Conservation (phyloP, 2,888 invertebrate genomes). For the Allacma fusca region DNA sequence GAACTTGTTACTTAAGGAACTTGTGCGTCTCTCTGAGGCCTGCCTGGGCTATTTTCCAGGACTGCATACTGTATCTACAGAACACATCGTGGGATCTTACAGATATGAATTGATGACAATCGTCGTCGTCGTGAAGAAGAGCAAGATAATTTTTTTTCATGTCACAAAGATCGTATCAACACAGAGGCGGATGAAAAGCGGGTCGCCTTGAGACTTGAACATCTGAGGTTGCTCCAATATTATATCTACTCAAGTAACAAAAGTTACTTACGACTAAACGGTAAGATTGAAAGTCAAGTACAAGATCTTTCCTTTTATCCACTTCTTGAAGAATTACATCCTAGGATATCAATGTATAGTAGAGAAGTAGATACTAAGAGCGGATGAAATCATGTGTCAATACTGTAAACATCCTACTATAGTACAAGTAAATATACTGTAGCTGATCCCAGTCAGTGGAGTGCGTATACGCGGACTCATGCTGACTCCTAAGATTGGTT, state of each 20-base stretch:
- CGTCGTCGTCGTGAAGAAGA: constrained; percentile 13
- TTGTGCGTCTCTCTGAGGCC: neutral
- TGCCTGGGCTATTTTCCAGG: neutral
- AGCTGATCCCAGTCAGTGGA: too few relatives aligned
- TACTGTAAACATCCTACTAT: too few relatives aligned
- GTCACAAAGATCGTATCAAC: constrained; percentile 15
- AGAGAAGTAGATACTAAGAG: too few relatives aligned
- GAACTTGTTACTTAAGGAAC: constrained; percentile 1
- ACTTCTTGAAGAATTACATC: too few relatives aligned
- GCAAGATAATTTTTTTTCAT: constrained; percentile 19
- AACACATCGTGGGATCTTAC: neutral
- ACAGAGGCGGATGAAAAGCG: constrained; percentile 34
- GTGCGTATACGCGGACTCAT: too few relatives aligned
- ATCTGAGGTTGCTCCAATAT: constrained; percentile 22
- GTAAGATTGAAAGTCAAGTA: constrained; percentile 38
- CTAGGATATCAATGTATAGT: neutral
- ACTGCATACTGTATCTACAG: neutral
- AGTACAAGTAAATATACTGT: too few relatives aligned
- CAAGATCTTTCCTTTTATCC: constrained; percentile 26
- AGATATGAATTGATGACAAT: constrained; percentile 32
- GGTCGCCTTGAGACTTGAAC: constrained; percentile 30
- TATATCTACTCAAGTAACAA: neutral
- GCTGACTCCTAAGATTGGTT: too few relatives aligned
- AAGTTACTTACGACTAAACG: constrained; percentile 10
- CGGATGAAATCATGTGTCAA: neutral